Evolutionary conservation across 2,888 invertebrate genomes (phyloP), one percentile per base, ranked within the genome.

Genomic region (Torymus auratus): DNA sequence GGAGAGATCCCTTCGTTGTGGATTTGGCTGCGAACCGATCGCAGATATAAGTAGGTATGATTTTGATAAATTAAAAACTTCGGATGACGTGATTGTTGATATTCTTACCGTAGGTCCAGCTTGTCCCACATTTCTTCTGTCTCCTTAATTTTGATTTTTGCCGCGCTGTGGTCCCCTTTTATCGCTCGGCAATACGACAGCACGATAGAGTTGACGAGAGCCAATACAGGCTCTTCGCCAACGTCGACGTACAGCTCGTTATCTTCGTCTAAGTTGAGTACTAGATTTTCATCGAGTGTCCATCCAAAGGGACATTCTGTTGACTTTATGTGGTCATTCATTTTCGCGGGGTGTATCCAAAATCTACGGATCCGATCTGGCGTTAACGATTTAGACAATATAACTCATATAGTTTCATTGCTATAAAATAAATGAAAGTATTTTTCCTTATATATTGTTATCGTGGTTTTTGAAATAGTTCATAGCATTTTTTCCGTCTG

Each of bases 301-400:
- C 71, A 71, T 2, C 60, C 61, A 41, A 71, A 71, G 1, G 71
- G 71, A 61, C 60, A 60, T 41, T 71, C 60, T 4, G 61, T 20
- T 13, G 68, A 69, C 20, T 71, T 56, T 14, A 1, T 17, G 11
- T 7, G 12, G 10, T 13, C 2, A 7, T 5, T 13, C 52, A 68
- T 53, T 13, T 28, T 60, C 52, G 0, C 2, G 17, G 58, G 28
- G 3, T 28, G 7, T 28, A 28, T 28, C 3, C 28, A 28, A 7
- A 28, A 28, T 7, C 2, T 28, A 28, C 7, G 3, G 20, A 2
- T 20, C 20, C 20, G 20, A 20, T 20, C 20, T 20, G 1, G 20
- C 20, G 20, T 2, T 20, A 20, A 20, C 1, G 1, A 20, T 20
- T 20, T 20, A 1, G 2, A 20, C 20, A 20, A 20, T 1, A 20